Percentiles rank a stretch among this genome's conserved stretches.
Conservation (phyloP, 2,797 vertebrate species). For the Malurus leucopterus region DNA sequence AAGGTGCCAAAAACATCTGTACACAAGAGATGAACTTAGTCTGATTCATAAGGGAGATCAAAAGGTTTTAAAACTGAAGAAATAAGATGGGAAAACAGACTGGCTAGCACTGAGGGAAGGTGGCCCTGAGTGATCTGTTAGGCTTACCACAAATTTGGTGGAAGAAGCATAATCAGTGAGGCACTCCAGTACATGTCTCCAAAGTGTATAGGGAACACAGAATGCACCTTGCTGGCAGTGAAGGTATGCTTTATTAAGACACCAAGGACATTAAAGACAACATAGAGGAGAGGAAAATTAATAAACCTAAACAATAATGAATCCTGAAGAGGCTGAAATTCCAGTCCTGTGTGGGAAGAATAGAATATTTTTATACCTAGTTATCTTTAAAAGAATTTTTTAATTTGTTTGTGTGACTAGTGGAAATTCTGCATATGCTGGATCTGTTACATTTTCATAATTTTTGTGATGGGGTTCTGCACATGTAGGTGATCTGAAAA, state of each 20-base stretch:
- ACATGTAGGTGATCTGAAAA: background rate
- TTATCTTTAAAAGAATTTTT: background rate
- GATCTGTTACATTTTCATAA: background rate
- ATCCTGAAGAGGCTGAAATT: background rate
- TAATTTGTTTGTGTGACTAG: background rate
- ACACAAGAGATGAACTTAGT: background rate
- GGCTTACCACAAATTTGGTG: background rate
- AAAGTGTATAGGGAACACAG: background rate
- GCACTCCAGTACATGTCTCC: background rate
- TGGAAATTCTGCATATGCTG: background rate
- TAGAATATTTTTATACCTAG: background rate
- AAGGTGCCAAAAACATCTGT: background rate
- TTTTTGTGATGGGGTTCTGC: background rate
- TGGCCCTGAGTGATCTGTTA: background rate
- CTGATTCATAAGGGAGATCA: background rate
- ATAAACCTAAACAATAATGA: background rate
- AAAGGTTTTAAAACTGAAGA: background rate
- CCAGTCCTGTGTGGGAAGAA: background rate
- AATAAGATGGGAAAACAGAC: background rate
- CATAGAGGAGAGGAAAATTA: background rate
- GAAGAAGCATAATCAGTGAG: background rate
- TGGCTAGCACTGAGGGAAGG: background rate
- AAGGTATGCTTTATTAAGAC: background rate
- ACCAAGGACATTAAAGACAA: background rate
- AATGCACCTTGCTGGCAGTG: background rate